Evolutionary conservation across 2,888 invertebrate genomes (phyloP), one percentile per base, ranked within the genome.

Genomic region (Mimumesa dahlbomi): DNA sequence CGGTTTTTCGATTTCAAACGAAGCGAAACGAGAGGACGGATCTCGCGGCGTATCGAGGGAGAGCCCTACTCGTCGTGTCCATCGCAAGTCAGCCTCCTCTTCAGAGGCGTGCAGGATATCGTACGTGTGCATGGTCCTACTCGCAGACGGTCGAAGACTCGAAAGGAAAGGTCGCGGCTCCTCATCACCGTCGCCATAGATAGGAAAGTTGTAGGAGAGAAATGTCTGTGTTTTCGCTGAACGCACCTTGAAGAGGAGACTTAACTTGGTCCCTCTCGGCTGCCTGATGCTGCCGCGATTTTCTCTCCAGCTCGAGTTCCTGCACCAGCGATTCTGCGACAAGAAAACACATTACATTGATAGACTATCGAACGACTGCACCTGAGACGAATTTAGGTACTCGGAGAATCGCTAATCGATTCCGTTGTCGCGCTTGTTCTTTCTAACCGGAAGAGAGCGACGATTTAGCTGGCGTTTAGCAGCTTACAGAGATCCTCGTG

Each of bases 231-330:
- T 45, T 38, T 75, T 70, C 71, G 62, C 25, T 64, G 45, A 68
- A 87, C 87, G 79, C 80, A 90, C 96, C 96, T 84, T 95, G 95
- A 73, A 96, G 92, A 34, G 96, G 95, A 82, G 96, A 95, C 90
- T 96, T 96, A 58, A 96, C 95, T 81, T 89, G 89, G 87, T 96
- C 96, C 77, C 95, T 93, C 87, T 96, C 96, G 89, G 93, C 91
- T 76, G 92, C 91, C 80, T 93, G 93, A 84, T 94, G 95, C 86
- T 95, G 95, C 76, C 96, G 93, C 46, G 94, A 93, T 90, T 96
- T 96, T 89, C 96, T 93, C 90, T 96, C 96, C 93, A 96, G 93
- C 90, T 96, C 96, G 87, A 96, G 91, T 90, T 96, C 96, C 79
- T 85, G 85, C 65, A 95, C 96, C 87, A 96, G 91, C 65, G 95